phyloP scores from a whole-genome alignment of 1,140 invertebrate genomes.

The Dendrolimus kikuchii region DNA sequence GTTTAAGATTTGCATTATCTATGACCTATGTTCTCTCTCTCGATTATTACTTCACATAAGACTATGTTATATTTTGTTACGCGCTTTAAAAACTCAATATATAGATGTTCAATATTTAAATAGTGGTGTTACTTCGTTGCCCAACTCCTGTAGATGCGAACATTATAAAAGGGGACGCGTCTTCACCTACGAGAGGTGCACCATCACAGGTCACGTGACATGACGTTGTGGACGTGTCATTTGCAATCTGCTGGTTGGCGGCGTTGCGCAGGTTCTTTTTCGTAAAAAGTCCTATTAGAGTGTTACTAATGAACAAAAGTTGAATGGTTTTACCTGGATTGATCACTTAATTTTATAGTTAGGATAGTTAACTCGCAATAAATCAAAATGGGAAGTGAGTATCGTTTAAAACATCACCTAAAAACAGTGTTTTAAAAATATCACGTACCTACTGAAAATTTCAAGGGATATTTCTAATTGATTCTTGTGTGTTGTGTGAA shows the following conservation, averaged over 20 bases:
- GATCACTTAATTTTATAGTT: conserved; percentile 61
- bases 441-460: conserved; percentile 45
- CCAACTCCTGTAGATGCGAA: too few relatives aligned
- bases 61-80: too few relatives aligned
- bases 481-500: conserved; percentile 32
- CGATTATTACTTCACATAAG: too few relatives aligned
- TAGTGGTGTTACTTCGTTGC: too few relatives aligned
- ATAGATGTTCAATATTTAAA: too few relatives aligned
- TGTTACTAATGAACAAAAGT: conserved; percentile 67
- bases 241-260: conserved; percentile 66
- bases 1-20: too few relatives aligned
- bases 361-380: conserved; percentile 66
- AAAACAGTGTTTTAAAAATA: conserved; percentile 26
- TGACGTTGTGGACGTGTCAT: conserved; percentile 75
- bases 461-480: conserved; percentile 20
- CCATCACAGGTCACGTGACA: conserved; percentile 80
- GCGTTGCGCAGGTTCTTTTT: conserved; percentile 66
- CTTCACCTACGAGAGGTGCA: too few relatives aligned
- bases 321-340: conserved; percentile 66
- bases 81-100: too few relatives aligned
- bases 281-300: conserved; percentile 55
- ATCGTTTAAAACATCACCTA: conserved; percentile 40
- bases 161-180: too few relatives aligned
- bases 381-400: conserved; percentile 77
- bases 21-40: too few relatives aligned